Conservation (phyloP, 2,113 vertebrate species). For the Nestor notabilis region DNA sequence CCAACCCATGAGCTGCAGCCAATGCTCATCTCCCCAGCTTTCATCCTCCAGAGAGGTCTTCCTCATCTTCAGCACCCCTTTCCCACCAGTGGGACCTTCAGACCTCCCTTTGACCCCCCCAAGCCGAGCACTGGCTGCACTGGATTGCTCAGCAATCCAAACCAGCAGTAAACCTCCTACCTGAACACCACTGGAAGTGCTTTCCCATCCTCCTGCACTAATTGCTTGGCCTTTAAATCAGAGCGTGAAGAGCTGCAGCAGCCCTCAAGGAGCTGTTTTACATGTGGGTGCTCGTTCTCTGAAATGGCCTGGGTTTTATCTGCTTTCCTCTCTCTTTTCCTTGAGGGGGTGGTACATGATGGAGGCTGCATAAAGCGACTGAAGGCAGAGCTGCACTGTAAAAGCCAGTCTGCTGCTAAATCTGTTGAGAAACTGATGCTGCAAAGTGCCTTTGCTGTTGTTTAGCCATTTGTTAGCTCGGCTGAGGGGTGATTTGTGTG, state of each 20-base stretch:
- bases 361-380: background rate
- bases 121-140: background rate
- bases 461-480: conserved; percentile 42
- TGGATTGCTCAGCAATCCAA: background rate
- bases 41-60: background rate
- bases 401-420: conserved; percentile 45
- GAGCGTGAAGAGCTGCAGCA: background rate
- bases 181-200: background rate
- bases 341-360: background rate
- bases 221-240: conserved; percentile 17
- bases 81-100: background rate
- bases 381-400: background rate
- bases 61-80: background rate
- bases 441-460: conserved; percentile 49
- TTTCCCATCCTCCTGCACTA: background rate
- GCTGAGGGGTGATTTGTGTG: background rate
- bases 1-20: background rate
- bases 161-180: background rate
- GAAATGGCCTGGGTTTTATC: conserved; percentile 30
- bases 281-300: conserved; percentile 4
- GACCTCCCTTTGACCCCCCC: background rate
- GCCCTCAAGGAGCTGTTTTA: background rate
- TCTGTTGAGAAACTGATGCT: background rate
- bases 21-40: background rate
- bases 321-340: conserved; percentile 7